Evolutionary conservation across 1,140 invertebrate species (phyloP).

Genomic region (Oscheius sp.): DNA sequence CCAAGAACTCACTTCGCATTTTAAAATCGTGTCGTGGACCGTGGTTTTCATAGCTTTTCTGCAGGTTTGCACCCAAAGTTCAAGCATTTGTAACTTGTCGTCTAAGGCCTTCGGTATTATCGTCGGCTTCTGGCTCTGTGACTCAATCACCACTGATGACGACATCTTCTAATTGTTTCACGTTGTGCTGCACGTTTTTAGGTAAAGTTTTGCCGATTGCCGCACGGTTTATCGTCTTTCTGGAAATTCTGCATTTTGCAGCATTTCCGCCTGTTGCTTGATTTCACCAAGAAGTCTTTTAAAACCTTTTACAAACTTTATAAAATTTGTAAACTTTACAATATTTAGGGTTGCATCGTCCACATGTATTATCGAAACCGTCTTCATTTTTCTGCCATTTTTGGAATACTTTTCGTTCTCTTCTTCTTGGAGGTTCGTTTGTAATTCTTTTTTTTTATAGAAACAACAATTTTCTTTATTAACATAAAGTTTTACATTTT

Average conservation of each 20-base stretch:
- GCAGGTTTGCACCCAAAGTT: slow-evolving; percentile 38
- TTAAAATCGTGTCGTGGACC: slow-evolving; percentile 60
- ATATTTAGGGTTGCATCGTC: slow-evolving; percentile 17
- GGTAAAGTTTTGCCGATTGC: not conserved
- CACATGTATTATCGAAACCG: slow-evolving; percentile 20
- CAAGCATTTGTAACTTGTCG: not conserved
- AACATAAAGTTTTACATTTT: too few relatives aligned
- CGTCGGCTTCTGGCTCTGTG: slow-evolving; percentile 59
- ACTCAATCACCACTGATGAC: slow-evolving; percentile 53
- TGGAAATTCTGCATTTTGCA: not conserved
- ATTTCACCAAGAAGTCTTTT: not conserved
- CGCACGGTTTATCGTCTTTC: too few relatives aligned
- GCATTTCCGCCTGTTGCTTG: not conserved
- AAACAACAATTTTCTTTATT: too few relatives aligned
- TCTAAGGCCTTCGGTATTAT: slow-evolving; percentile 57
- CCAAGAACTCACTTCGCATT: slow-evolving; percentile 45
- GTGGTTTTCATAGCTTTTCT: slow-evolving; percentile 55
- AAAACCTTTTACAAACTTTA: too few relatives aligned
- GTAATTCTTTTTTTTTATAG: not conserved
- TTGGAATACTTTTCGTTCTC: slow-evolving; percentile 17
- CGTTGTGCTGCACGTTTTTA: not conserved
- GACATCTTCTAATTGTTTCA: slow-evolving; percentile 2
- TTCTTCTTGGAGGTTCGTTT: slow-evolving; percentile 12
- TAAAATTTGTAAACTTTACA: too few relatives aligned
- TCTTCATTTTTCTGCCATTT: slow-evolving; percentile 28